Percentiles rank a stretch among this genome's conserved stretches.
These are phyloP conservation scores for Ectropis crepuscularia DNA, from an alignment of 2,888 invertebrate species.

Conservation along the genomic window DNA sequence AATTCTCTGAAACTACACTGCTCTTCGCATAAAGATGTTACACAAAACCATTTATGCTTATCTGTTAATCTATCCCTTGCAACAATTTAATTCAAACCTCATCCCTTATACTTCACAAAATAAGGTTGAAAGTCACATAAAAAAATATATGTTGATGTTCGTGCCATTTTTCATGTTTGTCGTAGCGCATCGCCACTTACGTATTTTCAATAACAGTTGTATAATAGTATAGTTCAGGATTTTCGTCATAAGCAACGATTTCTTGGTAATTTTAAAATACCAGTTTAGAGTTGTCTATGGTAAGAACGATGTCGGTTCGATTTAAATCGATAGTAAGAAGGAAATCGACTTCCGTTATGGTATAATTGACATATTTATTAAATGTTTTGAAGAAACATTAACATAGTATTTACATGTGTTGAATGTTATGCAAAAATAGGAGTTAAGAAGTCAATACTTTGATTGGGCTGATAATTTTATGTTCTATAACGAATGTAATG, in stretches of 20 bases:
- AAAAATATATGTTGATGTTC: neutral
- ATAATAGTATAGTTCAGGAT: no score
- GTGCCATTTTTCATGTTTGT: no score
- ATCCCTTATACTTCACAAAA: neutral
- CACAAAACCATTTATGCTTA: conserved; percentile 31
- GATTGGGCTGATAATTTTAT: conserved; percentile 13
- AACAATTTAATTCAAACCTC: neutral
- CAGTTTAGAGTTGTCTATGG: conserved; percentile 12
- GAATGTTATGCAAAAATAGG: conserved; percentile 12
- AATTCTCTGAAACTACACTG: conserved; percentile 13
- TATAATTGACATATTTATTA: conserved; percentile 37
- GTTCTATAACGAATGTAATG: no score
- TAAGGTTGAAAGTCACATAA: conserved; percentile 10
- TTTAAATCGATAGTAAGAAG: conserved; percentile 39
- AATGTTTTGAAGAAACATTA: conserved; percentile 32
- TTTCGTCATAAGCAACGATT: neutral
- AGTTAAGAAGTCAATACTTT: conserved; percentile 6
- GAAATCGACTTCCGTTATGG: conserved; percentile 38
- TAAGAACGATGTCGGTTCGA: conserved; percentile 22
- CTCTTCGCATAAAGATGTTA: conserved; percentile 30
- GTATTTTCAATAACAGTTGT: no score
- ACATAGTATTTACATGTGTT: conserved; percentile 31
- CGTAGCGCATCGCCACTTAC: no score
- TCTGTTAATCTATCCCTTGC: conserved; percentile 23
- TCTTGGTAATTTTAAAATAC: neutral